Base-by-base conservation (phyloP, 2,888 invertebrate species). In the Crossocerus cetratus region DNA sequence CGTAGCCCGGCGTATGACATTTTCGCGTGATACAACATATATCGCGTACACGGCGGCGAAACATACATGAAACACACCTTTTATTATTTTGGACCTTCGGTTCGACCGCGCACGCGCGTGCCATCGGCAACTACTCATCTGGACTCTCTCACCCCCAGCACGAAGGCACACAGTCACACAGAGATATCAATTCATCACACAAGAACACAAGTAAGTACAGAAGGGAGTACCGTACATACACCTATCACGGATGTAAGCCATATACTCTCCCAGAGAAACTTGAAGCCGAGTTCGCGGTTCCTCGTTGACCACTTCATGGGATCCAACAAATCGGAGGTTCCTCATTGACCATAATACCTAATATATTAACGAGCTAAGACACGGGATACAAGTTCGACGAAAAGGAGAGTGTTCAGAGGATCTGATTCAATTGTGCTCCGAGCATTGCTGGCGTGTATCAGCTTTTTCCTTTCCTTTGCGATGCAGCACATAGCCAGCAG, bases 281-380 rank as follows among this genome's bases (percentile, higher is more conserved):
- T 74, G 66, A 76, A 69, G 56, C 65, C 66, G 78, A 76, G 71
- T 45, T 58, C 72, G 64, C 74, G 83, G 32, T 77, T 83, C 83
- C 81, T 83, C 75, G 83, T 77, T 75, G 81, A 83, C 78, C 76
- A 73, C 74, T 70, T 55, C 72, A 49, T 75, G 81, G 82, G 83
- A 82, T 82, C 82, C 83, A 80, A 83, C 66, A 70, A 77, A 72
- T 74, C 71, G 73, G 76, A 80, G 82, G 76, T 76, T 82, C 74
- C 81, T 80, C 69, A 71, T 65, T 61, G 83, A 83, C 77, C 83
- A 80, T 76, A 80, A 72, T 58, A 76, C 63, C 32, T 32, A 65
- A 71, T 56, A 49, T 16, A 49, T 16, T 16, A 49, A 49, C 49
- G 16, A 49, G 16, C 13, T 32, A 32, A 49, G 55, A 74, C 65